These are phyloP conservation scores for Plagodis dolabraria DNA, from an alignment of 2,888 invertebrate species.

Conservation along the genomic window DNA sequence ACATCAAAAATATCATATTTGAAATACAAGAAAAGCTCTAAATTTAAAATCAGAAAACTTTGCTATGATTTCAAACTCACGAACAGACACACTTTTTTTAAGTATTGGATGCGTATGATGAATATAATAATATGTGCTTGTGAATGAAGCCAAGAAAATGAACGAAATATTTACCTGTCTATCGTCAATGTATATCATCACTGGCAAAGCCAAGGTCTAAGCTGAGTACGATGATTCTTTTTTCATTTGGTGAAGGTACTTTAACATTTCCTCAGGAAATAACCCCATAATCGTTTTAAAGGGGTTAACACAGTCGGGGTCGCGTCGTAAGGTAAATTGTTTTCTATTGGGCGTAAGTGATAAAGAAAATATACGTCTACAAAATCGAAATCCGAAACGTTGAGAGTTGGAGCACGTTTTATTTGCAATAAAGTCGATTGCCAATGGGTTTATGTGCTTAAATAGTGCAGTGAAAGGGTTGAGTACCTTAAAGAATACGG, in stretches of 20 bases:
- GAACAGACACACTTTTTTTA: no score
- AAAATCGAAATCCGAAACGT: constrained; percentile 44
- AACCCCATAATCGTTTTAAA: constrained; percentile 42
- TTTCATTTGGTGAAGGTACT: not conserved
- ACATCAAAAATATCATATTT: no score
- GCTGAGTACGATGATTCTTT: not conserved
- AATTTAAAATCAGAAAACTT: no score
- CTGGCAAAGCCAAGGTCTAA: no score
- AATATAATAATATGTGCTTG: no score
- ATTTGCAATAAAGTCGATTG: constrained; percentile 50
- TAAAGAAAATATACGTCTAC: constrained; percentile 58
- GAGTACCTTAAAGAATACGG: constrained; percentile 14
- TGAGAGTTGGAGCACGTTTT: constrained; percentile 53
- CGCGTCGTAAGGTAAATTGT: constrained; percentile 28
- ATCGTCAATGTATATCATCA: no score
- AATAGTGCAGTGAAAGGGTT: constrained; percentile 51
- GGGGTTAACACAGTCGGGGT: constrained; percentile 42
- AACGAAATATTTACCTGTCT: no score
- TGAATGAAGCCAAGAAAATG: no score
- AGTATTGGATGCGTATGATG: no score
- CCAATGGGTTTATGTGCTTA: constrained; percentile 44
- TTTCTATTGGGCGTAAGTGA: constrained; percentile 46
- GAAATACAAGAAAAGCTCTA: no score
- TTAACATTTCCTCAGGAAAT: constrained; percentile 22
- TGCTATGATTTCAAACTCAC: no score